phyloP scores from a whole-genome alignment of 1,140 invertebrate species.

The Aphis gossypii region DNA sequence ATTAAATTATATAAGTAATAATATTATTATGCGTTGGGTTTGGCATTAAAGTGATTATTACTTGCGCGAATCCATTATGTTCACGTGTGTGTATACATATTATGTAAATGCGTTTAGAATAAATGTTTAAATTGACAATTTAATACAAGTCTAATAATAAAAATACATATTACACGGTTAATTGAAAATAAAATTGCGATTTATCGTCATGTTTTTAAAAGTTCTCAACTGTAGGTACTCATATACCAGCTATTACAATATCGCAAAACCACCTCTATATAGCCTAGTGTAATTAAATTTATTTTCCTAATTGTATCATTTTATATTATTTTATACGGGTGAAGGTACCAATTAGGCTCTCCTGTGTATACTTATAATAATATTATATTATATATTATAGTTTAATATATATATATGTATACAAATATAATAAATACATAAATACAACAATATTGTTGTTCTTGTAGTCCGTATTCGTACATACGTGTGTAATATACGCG shows the following conservation, averaged over 20 bases:
- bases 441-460: neutral
- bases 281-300: neutral
- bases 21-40: neutral
- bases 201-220: neutral
- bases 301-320: neutral
- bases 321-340: neutral
- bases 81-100: neutral
- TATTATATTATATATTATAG: neutral
- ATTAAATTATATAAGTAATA: neutral
- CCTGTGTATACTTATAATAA: neutral
- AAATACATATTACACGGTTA: neutral
- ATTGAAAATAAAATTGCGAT: neutral
- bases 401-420: too few species aligned
- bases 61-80: neutral
- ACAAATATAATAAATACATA: too few species aligned
- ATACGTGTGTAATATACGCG: neutral
- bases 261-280: neutral
- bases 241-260: neutral
- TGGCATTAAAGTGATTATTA: slow-evolving; percentile 15
- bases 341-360: neutral
- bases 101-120: neutral
- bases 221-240: neutral
- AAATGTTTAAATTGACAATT: slow-evolving; percentile 19
- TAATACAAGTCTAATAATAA: slow-evolving; percentile 2
- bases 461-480: neutral